Conservation (phyloP, 2,113 vertebrate species). For the Tichodroma muraria region DNA sequence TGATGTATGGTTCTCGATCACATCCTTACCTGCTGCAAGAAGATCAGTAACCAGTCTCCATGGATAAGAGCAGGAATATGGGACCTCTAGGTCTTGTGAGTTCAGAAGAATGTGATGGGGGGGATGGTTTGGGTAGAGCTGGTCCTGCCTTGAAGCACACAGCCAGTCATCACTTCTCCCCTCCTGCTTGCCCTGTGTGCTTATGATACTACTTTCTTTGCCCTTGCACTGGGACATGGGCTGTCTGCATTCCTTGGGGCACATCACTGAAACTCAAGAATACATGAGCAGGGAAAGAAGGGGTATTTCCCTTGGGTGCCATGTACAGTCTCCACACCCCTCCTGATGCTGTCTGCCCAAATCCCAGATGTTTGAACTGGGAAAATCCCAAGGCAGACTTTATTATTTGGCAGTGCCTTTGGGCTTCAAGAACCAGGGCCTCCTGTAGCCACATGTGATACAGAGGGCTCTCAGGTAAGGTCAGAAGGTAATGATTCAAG, state of each 20-base stretch:
- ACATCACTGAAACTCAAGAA: rapidly evolving
- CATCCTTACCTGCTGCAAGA: neutral
- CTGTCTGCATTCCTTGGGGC: neutral
- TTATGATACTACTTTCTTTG: neutral
- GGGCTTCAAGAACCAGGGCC: neutral
- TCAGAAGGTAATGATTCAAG: neutral
- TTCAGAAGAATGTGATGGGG: neutral
- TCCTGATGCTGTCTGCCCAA: neutral
- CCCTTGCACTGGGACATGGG: neutral
- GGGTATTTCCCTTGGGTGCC: neutral
- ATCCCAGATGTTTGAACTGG: neutral
- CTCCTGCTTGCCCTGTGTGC: neutral
- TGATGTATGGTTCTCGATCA: neutral
- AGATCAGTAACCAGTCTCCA: neutral
- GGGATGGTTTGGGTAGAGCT: neutral
- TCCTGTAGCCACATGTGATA: neutral
- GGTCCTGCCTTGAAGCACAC: neutral
- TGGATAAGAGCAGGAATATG: neutral
- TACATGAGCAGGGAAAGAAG: neutral
- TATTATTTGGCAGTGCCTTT: neutral
- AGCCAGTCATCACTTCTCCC: neutral
- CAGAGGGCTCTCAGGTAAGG: neutral
- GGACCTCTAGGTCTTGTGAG: neutral
- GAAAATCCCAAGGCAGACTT: neutral
- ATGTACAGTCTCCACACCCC: neutral